Conservation (phyloP, 2,113 vertebrate species). For the Beaufortia kweichowensis region DNA sequence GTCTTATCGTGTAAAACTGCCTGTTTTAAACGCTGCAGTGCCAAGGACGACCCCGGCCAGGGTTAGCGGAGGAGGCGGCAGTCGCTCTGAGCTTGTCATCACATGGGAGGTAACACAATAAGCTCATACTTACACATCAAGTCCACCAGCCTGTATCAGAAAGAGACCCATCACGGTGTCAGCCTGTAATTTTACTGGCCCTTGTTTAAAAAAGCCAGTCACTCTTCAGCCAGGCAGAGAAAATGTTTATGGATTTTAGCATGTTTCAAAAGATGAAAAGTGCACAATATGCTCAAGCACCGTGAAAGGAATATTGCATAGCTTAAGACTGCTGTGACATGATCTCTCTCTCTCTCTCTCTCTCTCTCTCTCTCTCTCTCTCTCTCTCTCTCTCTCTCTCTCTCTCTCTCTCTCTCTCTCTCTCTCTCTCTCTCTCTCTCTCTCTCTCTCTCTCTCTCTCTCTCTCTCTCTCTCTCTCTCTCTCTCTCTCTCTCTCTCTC, state of each 20-base stretch:
- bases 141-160: slow-evolving; percentile 8
- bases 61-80: slow-evolving; percentile 91
- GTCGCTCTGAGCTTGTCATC: slow-evolving; percentile 92
- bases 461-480: background rate
- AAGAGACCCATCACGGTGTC: slow-evolving; percentile 27
- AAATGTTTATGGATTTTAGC: slow-evolving; percentile 25
- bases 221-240: slow-evolving; percentile 10
- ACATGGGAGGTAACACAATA: slow-evolving; percentile 88
- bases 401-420: background rate
- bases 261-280: background rate
- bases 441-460: background rate
- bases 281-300: slow-evolving; percentile 2
- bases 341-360: background rate
- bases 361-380: background rate
- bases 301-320: slow-evolving; percentile 3
- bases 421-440: background rate
- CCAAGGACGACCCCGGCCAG: slow-evolving; percentile 89
- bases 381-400: background rate
- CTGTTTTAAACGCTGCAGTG: slow-evolving; percentile 67
- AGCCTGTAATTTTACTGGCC: background rate
- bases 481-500: background rate
- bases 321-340: background rate
- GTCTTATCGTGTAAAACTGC: background rate
- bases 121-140: slow-evolving; percentile 19
- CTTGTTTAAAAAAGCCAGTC: background rate